Base-by-base conservation (phyloP, 1,140 invertebrate genomes). In the Temnothorax curvispinosus region DNA sequence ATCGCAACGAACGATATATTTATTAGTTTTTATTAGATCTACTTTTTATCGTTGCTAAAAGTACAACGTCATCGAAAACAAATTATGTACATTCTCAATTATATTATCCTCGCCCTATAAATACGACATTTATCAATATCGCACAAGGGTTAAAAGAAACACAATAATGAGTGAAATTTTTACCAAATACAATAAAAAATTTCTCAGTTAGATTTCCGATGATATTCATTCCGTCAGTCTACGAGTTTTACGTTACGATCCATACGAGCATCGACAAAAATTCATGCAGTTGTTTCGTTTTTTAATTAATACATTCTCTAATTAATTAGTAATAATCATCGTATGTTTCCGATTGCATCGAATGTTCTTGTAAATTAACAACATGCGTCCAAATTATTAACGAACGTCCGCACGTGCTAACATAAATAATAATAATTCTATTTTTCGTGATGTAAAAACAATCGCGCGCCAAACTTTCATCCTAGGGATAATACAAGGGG, bases 381-480 rank as follows among this genome's bases (percentile, higher is more conserved):
- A 7, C 7, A 4, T 8, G 8, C 56, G 18, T 32, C 62, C 62
- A 77, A 60, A 3, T 47, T 13, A 47, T 76, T 44, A 60, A 41
- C 56, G 2, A 44, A 18, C 5, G 18, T 5, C 11, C 2, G 35
- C 18, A 18, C 52, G n/a, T 44, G 21, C 15, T 35, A 38, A 21
- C 13, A 27, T 27, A 27, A 74, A 60, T 75, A 74, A 82, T 58
- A 72, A 60, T 74, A 84, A 84, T n/a, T 62, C 11, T 50, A 50
- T 75, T 84, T 75, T 75, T 38, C 8, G 4, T 60, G 1, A 9
- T 13, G 41, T n/a, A 8, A 13, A 21, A 21, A 27, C 35, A 64
- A 50, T 64, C 27, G 8, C 67, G 9, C 18, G 13, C 52, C 52
- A 54, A 54, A 71, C 18, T 74, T 35, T 52, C 13, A 13, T n/a